Base-by-base conservation (phyloP, 1,140 invertebrate genomes). In the Oryctes rhinoceros region DNA sequence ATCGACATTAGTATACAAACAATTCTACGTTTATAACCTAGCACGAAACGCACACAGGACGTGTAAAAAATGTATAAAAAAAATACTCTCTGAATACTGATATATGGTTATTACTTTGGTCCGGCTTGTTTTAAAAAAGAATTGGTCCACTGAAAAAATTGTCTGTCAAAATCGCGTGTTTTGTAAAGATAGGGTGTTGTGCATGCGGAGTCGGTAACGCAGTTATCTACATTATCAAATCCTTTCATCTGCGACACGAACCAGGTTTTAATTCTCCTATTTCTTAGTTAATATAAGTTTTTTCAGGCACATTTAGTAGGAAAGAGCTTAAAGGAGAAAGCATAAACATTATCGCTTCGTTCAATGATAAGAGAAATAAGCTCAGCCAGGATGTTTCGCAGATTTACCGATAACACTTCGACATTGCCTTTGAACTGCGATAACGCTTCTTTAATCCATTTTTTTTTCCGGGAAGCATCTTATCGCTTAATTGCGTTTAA, bases 131-230 rank as follows among this genome's bases (percentile, higher is more conserved):
- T 79, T 78, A 65, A 78, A 48, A 67, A 35, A 74, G 44, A 81
- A 81, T 82, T 82, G 82, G 82, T 82, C 82, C 82, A 76, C 82
- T 80, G 75, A 81, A 82, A 81, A 82, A 81, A 81, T 47, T 80
- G 76, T 78, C 82, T 82, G 82, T 82, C 82, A 82, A 65, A 80
- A 75, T 80, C 78, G 80, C 78, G 80, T 81, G 82, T 78, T 79
- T 80, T 30, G 49, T 53, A 53, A 15, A 53, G 49, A 11, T 53
- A 78, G 81, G 81, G 81, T 80, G 79, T 82, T 76, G 79, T 37
- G 81, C 44, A 30, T 67, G 18, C 13, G 13, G 18, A 30, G 37
- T 37, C 78, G 81, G 67, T 82, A 82, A 82, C 7, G 44, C 15
- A 78, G 80, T 0, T 7, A n/a, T 10, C 59, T 53, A 37, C 1